These are phyloP conservation scores for Orchesella cincta DNA, from an alignment of 1,140 invertebrate genomes.

Conservation along the genomic window DNA sequence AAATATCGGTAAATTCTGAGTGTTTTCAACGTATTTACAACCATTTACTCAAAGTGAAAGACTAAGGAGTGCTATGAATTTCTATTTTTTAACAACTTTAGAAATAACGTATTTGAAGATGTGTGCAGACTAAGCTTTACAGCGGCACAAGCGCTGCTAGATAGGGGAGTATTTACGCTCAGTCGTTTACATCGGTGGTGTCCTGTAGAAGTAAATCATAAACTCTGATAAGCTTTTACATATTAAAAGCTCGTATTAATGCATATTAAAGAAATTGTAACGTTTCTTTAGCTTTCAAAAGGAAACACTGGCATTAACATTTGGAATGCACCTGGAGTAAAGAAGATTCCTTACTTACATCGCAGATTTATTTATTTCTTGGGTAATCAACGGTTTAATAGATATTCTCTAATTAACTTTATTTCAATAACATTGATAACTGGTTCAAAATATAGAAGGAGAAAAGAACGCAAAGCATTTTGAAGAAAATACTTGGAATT, in stretches of 20 bases:
- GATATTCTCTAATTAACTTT: neutral
- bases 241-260: neutral
- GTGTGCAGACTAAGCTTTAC: conserved; percentile 27
- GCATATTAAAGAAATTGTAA: neutral
- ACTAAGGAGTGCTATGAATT: too few relatives aligned
- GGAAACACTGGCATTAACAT: conserved; percentile 44
- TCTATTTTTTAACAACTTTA: neutral
- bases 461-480: conserved; percentile 39
- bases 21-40: neutral
- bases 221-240: neutral
- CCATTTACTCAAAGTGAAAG: neutral
- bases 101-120: conserved; percentile 41
- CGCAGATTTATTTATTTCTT: conserved; percentile 45
- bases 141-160: conserved; percentile 37
- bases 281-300: conserved; percentile 31
- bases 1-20: conserved; percentile 32
- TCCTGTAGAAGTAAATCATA: conserved; percentile 43
- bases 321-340: conserved; percentile 37
- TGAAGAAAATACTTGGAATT: conserved; percentile 17
- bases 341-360: conserved; percentile 41
- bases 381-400: conserved; percentile 28
- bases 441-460: conserved; percentile 32
- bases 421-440: neutral
- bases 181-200: conserved; percentile 41
- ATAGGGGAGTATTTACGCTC: conserved; percentile 40